Evolutionary conservation across 2,113 vertebrate species (phyloP).

Genomic region (Pogona vitticeps): DNA sequence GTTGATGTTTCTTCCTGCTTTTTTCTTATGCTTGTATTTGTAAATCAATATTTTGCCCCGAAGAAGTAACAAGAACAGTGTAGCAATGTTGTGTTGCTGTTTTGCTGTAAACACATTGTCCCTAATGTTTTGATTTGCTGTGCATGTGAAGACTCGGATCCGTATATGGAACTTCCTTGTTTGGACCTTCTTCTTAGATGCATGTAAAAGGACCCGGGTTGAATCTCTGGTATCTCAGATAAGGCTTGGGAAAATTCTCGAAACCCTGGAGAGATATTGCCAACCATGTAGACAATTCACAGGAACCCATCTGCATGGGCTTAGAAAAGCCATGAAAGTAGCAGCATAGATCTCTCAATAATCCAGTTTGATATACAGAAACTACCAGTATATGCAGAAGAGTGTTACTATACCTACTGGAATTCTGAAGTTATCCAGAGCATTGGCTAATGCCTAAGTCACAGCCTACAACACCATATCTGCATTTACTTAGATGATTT

Average conservation of each 20-base stretch:
- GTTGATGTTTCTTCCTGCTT: conserved; percentile 17
- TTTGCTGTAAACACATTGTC: not conserved
- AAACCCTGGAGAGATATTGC: not conserved
- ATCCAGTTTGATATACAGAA: not conserved
- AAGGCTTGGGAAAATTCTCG: not conserved
- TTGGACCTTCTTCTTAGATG: not conserved
- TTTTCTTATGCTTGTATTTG: conserved; percentile 41
- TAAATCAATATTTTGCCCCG: not conserved
- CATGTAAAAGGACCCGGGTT: not conserved
- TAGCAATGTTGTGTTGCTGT: not conserved
- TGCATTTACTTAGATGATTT: not conserved
- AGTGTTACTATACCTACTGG: not conserved
- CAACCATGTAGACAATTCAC: not conserved
- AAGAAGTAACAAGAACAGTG: not conserved
- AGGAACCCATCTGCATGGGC: too few species aligned
- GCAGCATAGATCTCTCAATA: not conserved
- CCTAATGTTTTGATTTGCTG: not conserved
- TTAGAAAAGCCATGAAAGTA: too few species aligned
- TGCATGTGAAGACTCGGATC: not conserved
- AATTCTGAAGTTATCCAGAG: not conserved
- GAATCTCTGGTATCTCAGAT: not conserved
- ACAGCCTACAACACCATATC: not conserved
- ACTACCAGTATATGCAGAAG: not conserved
- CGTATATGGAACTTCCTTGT: not conserved
- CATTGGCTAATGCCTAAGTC: not conserved